Percentiles rank a stretch among this genome's conserved stretches.
These are phyloP conservation scores for Villa cingulata DNA, from an alignment of 2,888 invertebrate genomes.

Conservation along the genomic window DNA sequence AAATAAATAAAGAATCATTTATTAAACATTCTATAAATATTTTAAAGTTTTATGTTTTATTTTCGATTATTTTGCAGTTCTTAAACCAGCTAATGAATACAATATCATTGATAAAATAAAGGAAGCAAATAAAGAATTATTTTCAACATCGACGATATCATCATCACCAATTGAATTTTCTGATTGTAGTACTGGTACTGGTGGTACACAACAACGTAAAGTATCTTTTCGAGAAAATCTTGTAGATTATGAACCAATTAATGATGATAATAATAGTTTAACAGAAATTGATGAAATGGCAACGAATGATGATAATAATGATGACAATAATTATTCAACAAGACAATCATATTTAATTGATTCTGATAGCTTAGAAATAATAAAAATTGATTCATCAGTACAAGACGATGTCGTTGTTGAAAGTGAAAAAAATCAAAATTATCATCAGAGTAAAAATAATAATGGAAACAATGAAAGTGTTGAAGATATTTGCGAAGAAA, in stretches of 20 bases:
- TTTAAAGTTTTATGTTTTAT: no score
- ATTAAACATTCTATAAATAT: no score
- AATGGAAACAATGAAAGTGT: conserved; percentile 11
- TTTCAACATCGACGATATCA: conserved; percentile 19
- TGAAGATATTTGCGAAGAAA: conserved; percentile 33
- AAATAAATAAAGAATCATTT: no score
- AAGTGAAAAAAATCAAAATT: not conserved
- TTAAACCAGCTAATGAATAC: conserved; percentile 40
- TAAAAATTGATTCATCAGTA: not conserved
- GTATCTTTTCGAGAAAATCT: conserved; percentile 34
- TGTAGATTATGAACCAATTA: conserved; percentile 32
- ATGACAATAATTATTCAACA: not conserved
- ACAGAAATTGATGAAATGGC: not conserved
- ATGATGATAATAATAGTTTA: conserved; percentile 2
- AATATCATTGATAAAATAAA: conserved; percentile 42
- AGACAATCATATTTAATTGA: not conserved
- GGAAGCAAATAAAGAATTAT: conserved; percentile 40
- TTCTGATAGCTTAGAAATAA: not conserved
- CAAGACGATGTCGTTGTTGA: not conserved
- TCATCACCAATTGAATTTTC: not conserved
- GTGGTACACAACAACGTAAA: conserved; percentile 1
- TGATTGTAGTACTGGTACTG: not conserved
- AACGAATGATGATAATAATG: not conserved
- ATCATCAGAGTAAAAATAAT: not conserved
- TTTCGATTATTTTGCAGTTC: conserved; percentile 23